These are phyloP conservation scores for Cettia cetti DNA, from an alignment of 2,113 vertebrate genomes.

Conservation along the genomic window DNA sequence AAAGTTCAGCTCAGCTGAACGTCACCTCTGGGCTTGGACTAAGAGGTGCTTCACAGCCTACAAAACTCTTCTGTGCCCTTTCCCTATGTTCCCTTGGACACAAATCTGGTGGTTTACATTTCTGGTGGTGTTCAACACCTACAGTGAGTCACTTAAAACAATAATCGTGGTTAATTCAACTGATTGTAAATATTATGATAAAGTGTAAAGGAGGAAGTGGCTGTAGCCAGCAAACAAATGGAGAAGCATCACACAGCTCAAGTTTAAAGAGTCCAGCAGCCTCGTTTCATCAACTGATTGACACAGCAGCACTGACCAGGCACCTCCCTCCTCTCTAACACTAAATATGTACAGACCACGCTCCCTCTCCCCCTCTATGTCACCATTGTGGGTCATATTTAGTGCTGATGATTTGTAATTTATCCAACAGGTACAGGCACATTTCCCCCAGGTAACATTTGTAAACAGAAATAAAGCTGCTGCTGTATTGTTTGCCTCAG, in stretches of 20 bases:
- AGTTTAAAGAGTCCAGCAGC: background rate
- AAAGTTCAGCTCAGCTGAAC: background rate
- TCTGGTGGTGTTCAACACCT: background rate
- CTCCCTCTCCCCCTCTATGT: background rate
- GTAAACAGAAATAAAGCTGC: conserved; percentile 66
- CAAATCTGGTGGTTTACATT: background rate
- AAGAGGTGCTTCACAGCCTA: background rate
- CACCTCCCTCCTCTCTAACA: background rate
- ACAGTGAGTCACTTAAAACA: background rate
- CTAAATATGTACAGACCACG: background rate
- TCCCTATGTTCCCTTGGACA: rapidly evolving
- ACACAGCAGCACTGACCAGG: background rate
- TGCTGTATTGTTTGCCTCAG: conserved; percentile 52
- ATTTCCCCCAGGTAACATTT: conserved; percentile 64
- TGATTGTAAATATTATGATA: background rate
- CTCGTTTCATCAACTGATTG: background rate
- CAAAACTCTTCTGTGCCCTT: background rate
- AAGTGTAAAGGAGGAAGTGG: background rate
- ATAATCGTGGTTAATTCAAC: background rate
- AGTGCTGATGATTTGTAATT: conserved; percentile 61
- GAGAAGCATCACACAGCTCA: background rate
- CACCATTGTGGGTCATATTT: conserved; percentile 36
- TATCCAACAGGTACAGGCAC: conserved; percentile 48
- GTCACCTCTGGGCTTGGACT: background rate
- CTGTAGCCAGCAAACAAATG: background rate